Conservation (phyloP, 2,797 vertebrate species). For the Coilia nasus region DNA sequence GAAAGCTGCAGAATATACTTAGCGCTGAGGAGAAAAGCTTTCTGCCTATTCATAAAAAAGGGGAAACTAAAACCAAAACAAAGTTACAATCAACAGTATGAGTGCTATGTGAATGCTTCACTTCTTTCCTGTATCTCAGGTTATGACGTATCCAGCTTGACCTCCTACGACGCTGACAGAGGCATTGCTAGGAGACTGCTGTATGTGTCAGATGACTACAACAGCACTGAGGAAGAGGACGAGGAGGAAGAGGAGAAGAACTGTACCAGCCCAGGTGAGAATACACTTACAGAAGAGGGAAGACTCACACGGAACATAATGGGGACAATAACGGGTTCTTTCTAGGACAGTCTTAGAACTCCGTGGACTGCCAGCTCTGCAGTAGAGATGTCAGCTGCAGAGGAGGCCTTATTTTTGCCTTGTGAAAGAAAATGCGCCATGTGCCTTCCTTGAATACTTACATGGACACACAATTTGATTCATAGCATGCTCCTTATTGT, state of each 20-base stretch:
- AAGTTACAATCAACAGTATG: background rate
- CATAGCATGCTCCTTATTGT: background rate
- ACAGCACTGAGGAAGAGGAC: conserved; percentile 65
- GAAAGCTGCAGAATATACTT: too few species aligned
- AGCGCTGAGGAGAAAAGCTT: too few species aligned
- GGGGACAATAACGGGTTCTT: conserved; percentile 13
- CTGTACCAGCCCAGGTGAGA: conserved; percentile 89
- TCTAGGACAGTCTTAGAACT: conserved; percentile 17
- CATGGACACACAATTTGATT: background rate
- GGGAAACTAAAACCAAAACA: too few species aligned
- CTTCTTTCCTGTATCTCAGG: conserved; percentile 62
- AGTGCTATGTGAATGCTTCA: background rate
- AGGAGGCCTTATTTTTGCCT: background rate
- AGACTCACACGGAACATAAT: background rate
- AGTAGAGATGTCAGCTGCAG: background rate
- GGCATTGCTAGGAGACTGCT: conserved; percentile 82
- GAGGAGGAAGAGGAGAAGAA: conserved; percentile 73
- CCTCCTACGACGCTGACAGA: conserved; percentile 62
- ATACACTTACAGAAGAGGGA: background rate
- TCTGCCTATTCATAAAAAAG: too few species aligned
- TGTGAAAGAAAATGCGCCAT: background rate
- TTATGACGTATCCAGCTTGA: conserved; percentile 68
- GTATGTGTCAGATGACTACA: conserved; percentile 73
- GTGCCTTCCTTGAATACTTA: background rate
- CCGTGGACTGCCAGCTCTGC: background rate